Evolutionary conservation across 2,113 vertebrate species (phyloP).

Genomic region (Chloropsis cyanopogon): DNA sequence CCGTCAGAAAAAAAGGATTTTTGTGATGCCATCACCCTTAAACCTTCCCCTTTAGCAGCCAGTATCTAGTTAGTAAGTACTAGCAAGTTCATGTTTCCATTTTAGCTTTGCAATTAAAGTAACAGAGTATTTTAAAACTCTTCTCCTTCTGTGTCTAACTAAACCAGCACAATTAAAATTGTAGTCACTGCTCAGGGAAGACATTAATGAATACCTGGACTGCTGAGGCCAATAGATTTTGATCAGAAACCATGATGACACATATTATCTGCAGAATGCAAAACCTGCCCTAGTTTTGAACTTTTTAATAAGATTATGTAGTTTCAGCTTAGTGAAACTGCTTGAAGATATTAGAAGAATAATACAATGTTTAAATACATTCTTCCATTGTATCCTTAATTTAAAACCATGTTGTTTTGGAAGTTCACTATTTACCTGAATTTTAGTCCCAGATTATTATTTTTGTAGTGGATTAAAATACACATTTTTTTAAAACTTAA

Average conservation of each 20-base stretch:
- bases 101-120: neutral
- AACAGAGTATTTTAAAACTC: neutral
- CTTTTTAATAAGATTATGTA: neutral
- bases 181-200: neutral
- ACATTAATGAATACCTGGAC: neutral
- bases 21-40: neutral
- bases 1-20: neutral
- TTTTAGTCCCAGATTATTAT: neutral
- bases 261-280: neutral
- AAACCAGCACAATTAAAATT: neutral
- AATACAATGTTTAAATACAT: neutral
- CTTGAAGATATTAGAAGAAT: neutral
- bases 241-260: neutral
- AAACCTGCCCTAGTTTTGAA: neutral
- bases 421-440: neutral
- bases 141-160: neutral
- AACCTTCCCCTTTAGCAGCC: neutral
- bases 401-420: neutral
- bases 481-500: neutral
- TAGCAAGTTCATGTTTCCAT: neutral
- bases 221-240: neutral
- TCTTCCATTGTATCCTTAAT: neutral
- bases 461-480: neutral
- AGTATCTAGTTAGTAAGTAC: neutral
- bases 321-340: neutral